A percentile compares a stretch with the other conserved stretches of the same genome.
phyloP scores from a whole-genome alignment of 37 sponge, comb jelly and placozoan species.

The Spongilla lacustris region DNA sequence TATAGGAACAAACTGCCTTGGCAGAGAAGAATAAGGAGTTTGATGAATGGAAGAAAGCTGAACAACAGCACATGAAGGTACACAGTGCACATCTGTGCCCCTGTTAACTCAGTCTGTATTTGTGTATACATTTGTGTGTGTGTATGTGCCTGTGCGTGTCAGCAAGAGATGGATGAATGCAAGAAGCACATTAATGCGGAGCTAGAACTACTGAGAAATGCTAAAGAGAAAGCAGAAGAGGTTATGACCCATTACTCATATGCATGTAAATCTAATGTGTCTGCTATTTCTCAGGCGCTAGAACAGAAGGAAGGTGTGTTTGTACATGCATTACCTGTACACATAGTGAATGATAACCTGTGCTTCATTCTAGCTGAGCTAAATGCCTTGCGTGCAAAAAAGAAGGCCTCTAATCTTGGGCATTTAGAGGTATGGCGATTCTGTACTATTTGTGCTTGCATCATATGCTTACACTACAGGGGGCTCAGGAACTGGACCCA shows the following conservation, averaged over 20 bases:
- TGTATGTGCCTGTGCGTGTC: too few species aligned
- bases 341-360: neutral
- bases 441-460: neutral
- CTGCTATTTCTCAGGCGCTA: conserved; percentile 12
- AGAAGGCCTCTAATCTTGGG: conserved; percentile 42
- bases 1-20: conserved; percentile 43
- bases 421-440: conserved; percentile 31
- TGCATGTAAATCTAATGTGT: neutral
- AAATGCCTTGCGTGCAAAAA: conserved; percentile 4
- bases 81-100: neutral
- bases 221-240: conserved; percentile 16
- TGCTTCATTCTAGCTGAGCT: conserved; percentile 36
- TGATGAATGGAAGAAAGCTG: conserved; percentile 66
- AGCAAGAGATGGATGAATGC: conserved; percentile 41
- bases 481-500: conserved; percentile 38
- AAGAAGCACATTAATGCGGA: conserved; percentile 28
- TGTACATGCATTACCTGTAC: neutral
- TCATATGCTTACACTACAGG: conserved; percentile 14
- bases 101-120: neutral
- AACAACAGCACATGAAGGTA: conserved; percentile 49
- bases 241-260: neutral
- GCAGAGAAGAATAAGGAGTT: conserved; percentile 56
- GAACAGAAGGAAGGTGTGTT: conserved; percentile 48
- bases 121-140: neutral
- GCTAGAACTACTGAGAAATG: conserved; percentile 11